These are phyloP conservation scores for Aproaerema taeniolella DNA, from an alignment of 2,888 invertebrate genomes.

Conservation along the genomic window DNA sequence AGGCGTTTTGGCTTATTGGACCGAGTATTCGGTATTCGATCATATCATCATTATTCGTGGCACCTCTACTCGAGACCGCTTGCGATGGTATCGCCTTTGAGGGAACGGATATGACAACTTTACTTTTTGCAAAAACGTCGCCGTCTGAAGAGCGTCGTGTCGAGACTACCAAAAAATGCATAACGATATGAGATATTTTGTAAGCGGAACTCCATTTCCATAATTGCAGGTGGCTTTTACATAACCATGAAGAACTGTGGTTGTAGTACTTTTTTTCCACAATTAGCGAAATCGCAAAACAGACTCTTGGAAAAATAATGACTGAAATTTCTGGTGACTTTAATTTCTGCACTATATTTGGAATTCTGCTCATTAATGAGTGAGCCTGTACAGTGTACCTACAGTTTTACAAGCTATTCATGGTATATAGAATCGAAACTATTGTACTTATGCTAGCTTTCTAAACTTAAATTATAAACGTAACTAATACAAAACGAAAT, in stretches of 20 bases:
- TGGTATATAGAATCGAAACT: no score
- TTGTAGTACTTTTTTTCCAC: not conserved
- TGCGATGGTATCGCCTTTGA: slow-evolving; percentile 48
- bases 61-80: slow-evolving; percentile 32
- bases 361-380: not conserved
- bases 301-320: no score
- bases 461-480: no score
- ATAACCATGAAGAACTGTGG: not conserved
- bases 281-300: no score
- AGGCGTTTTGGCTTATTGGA: no score
- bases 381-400: not conserved
- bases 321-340: not conserved
- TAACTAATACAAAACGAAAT: no score
- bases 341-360: not conserved
- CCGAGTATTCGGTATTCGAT: no score
- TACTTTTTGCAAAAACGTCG: slow-evolving; percentile 51
- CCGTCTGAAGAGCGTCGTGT: slow-evolving; percentile 53
- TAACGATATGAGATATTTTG: slow-evolving; percentile 32
- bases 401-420: not conserved
- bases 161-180: slow-evolving; percentile 47
- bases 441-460: no score
- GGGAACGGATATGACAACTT: slow-evolving; percentile 54
- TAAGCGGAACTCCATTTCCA: slow-evolving; percentile 9
- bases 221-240: slow-evolving; percentile 11
- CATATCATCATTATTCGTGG: no score